Conservation (phyloP, 2,888 invertebrate genomes). For the Pogonocherus hispidulus region DNA sequence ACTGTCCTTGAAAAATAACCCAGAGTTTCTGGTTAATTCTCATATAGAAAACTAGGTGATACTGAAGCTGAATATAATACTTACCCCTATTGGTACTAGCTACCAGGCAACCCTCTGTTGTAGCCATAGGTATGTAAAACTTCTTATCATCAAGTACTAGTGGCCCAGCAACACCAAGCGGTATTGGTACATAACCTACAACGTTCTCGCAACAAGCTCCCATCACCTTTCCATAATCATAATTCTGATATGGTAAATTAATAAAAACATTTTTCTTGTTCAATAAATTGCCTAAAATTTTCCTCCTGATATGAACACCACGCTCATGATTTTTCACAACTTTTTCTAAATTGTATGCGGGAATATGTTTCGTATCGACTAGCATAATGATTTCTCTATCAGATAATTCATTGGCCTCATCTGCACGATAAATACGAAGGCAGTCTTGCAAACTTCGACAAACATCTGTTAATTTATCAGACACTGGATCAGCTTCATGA, state of each 20-base stretch:
- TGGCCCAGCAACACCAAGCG: slow-evolving; percentile 95
- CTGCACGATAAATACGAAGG: slow-evolving; percentile 78
- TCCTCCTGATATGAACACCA: slow-evolving; percentile 86
- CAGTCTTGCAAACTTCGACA: slow-evolving; percentile 74
- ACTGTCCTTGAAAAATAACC: no score
- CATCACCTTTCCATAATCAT: slow-evolving; percentile 86
- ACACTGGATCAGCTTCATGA: slow-evolving; percentile 35
- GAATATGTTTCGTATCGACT: slow-evolving; percentile 85
- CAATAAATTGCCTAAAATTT: slow-evolving; percentile 73
- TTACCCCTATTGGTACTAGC: slow-evolving; percentile 90
- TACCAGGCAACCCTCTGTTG: slow-evolving; percentile 97
- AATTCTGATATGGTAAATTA: slow-evolving; percentile 84
- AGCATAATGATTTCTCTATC: slow-evolving; percentile 88
- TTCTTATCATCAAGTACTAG: slow-evolving; percentile 84
- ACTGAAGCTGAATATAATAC: no score
- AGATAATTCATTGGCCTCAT: slow-evolving; percentile 77
- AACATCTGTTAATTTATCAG: slow-evolving; percentile 45
- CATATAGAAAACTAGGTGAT: no score
- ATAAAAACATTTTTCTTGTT: slow-evolving; percentile 71
- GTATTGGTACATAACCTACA: slow-evolving; percentile 94
- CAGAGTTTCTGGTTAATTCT: no score
- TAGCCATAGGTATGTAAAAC: slow-evolving; percentile 95
- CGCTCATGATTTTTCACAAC: slow-evolving; percentile 84
- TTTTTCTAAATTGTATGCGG: slow-evolving; percentile 88
- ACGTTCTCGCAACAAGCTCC: slow-evolving; percentile 98